Conservation (phyloP, 2,888 invertebrate genomes). For the Leucozona laternaria region DNA sequence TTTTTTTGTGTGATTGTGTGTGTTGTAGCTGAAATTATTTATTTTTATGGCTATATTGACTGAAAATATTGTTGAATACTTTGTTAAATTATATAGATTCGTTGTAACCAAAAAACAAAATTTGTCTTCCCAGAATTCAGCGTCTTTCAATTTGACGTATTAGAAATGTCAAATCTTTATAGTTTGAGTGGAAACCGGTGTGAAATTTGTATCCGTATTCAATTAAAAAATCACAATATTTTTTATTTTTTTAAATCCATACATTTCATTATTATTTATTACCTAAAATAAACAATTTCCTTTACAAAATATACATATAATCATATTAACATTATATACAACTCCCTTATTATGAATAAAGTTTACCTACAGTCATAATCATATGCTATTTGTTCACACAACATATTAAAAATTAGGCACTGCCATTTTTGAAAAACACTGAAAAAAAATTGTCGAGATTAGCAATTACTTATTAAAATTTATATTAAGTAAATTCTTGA, state of each 20-base stretch:
- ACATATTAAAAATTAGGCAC: neutral
- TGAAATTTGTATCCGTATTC: too few species aligned
- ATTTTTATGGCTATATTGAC: too few species aligned
- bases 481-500: slow-evolving; percentile 68
- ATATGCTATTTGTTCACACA: neutral
- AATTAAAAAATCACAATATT: too few species aligned
- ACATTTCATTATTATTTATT: neutral
- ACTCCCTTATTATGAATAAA: neutral
- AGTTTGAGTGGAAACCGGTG: too few species aligned
- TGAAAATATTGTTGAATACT: too few species aligned
- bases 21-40: too few species aligned
- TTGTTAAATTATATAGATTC: too few species aligned
- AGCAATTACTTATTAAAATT: slow-evolving; percentile 1
- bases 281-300: neutral
- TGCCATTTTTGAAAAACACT: slow-evolving; percentile 25
- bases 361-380: neutral
- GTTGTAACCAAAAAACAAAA: too few species aligned
- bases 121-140: too few species aligned
- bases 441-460: slow-evolving; percentile 2
- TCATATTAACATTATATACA: neutral
- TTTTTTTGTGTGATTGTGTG: too few species aligned
- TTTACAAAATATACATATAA: slow-evolving; percentile 20
- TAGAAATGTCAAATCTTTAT: too few species aligned
- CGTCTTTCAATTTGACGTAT: too few species aligned
- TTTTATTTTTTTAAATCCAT: neutral